These are phyloP conservation scores for Apteryx owenii DNA, from an alignment of 2,113 vertebrate species.

Conservation along the genomic window DNA sequence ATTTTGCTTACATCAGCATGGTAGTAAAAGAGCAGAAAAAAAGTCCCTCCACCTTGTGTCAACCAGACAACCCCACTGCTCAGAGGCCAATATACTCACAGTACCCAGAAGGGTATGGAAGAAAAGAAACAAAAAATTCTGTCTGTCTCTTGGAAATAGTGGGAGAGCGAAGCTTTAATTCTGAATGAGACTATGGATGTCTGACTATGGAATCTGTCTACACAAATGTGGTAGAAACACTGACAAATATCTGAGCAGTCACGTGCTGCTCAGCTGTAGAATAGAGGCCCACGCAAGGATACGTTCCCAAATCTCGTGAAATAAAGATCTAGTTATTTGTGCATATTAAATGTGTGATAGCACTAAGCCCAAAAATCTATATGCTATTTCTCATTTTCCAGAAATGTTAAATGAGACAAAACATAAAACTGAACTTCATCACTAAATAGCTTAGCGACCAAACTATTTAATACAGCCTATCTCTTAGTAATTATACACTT, in stretches of 20 bases:
- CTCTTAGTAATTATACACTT: neutral
- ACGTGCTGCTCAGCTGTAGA: neutral
- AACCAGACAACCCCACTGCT: neutral
- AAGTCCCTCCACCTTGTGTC: neutral
- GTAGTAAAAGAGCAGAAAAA: neutral
- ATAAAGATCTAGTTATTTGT: neutral
- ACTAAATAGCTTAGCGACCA: neutral
- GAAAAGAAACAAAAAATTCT: neutral
- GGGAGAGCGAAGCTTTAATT: neutral
- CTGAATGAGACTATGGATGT: neutral
- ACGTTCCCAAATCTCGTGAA: neutral
- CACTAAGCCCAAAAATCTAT: neutral
- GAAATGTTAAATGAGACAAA: neutral
- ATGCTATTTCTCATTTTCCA: neutral
- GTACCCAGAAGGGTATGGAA: neutral
- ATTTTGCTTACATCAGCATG: neutral
- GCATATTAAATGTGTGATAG: neutral
- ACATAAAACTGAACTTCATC: neutral
- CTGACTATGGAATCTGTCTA: neutral
- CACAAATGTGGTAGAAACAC: neutral
- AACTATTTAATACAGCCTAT: neutral
- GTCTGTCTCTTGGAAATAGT: neutral
- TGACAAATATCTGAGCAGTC: neutral
- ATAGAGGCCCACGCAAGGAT: neutral
- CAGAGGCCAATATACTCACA: neutral